phyloP scores from a whole-genome alignment of 2,113 vertebrate genomes.

The Peromyscus leucopus region DNA sequence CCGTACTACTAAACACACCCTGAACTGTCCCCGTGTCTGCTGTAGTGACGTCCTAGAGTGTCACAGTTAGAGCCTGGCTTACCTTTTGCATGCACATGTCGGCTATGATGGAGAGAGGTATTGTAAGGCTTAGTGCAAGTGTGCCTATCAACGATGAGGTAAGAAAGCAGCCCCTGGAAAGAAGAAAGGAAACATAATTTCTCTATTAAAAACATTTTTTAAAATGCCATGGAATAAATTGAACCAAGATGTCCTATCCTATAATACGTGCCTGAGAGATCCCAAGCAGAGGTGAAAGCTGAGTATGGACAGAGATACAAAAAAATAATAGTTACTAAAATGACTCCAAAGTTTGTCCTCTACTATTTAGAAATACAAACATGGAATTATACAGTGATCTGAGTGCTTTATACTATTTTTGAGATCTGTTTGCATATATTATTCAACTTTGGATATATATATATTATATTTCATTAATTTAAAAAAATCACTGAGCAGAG shows the following conservation, averaged over 20 bases:
- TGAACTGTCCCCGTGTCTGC: neutral
- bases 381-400: conserved; percentile 14
- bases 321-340: conserved; percentile 39
- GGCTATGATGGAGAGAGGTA: conserved; percentile 97
- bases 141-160: conserved; percentile 98
- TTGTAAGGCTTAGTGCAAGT: conserved; percentile 96
- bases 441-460: neutral
- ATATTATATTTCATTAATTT: conserved; percentile 41
- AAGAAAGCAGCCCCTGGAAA: conserved; percentile 97
- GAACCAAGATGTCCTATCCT: neutral
- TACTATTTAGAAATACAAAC: conserved; percentile 54
- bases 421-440: conserved; percentile 16
- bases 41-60: conserved; percentile 49
- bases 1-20: neutral
- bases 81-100: conserved; percentile 99
- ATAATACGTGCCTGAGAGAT: conserved; percentile 12
- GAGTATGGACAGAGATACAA: neutral
- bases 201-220: conserved; percentile 6
- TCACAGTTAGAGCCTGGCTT: conserved; percentile 58
- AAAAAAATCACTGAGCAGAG: neutral
- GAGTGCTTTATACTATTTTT: conserved; percentile 43
- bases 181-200: conserved; percentile 43
- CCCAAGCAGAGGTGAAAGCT: conserved; percentile 35
- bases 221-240: conserved; percentile 25
- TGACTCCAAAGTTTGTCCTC: conserved; percentile 41